Evolutionary conservation across 2,797 vertebrate species (phyloP), one percentile per base, ranked within the genome.

Genomic region (Taeniopygia guttata): DNA sequence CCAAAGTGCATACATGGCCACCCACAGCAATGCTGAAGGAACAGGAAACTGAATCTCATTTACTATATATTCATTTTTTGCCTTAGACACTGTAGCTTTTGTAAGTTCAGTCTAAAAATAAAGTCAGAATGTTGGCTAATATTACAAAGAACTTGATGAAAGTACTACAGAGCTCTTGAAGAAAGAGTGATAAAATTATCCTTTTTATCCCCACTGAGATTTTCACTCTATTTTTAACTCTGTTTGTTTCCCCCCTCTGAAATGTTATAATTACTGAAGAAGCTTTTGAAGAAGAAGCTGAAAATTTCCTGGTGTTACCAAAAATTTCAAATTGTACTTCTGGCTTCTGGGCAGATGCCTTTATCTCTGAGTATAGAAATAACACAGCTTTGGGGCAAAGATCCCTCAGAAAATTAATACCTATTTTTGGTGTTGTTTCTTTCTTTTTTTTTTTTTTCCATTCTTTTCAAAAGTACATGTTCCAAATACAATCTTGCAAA

Each of bases 91-190:
- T 66, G 21, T 48, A 79, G 67, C 10, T 94, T 89, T 89, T 72
- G 7, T 79, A 55, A 55, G 36, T 45, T 81, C 45, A 76, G 25
- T 17, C 85, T 94, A 89, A 95, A 95, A 90, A 91, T 80, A 83
- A 91, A 93, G 40, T 43, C 49, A 80, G 60, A 94, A 78, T 80
- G 15, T 74, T 94, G 91, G 64, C 89, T 92, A 73, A 36, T 87
- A 45, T 67, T 83, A 82, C 64, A 89, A 93, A 89, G 67, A 92
- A 73, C 21, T 92, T 93, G 66, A 75, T 92, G 84, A 84, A 92
- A 84, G 51, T 73, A 90, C 42, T 81, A 45, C 18, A 84, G 74
- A 75, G 60, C 45, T 83, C 68, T 83, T 74, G 64, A 87, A 89
- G 63, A 79, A 84, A 79, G 29, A 58, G 29, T 79, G 78, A 91